Conservation (phyloP, 2,113 vertebrate species). For the Cyanoderma ruficeps region DNA sequence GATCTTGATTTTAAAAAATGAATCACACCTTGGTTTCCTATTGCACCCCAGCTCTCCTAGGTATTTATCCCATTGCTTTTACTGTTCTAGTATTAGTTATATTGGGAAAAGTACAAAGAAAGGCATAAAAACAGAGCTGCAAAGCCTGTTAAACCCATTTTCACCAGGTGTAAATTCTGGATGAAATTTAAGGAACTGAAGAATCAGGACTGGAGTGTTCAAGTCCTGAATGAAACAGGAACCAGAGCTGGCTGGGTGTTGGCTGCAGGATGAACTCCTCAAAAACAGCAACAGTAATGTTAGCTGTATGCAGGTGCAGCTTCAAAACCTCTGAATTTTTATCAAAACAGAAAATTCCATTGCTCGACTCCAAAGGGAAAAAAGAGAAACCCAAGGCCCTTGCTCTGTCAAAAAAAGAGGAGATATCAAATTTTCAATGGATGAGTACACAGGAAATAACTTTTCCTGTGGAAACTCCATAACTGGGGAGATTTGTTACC, state of each 20-base stretch:
- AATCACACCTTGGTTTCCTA: background rate
- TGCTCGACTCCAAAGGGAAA: background rate
- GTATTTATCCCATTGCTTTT: background rate
- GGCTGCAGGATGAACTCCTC: background rate
- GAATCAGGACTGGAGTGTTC: background rate
- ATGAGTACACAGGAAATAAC: background rate
- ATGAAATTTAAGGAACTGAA: background rate
- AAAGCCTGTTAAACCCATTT: background rate
- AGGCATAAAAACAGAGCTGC: background rate
- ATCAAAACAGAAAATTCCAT: background rate
- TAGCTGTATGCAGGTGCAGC: background rate
- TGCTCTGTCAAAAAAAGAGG: accelerated
- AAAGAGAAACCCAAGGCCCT: background rate
- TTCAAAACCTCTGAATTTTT: background rate
- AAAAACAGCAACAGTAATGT: background rate
- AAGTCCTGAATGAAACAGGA: slow-evolving; percentile 14
- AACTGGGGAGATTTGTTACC: background rate
- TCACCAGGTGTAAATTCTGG: background rate
- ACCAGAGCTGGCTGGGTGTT: background rate
- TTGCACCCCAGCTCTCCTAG: background rate
- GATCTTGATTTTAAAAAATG: background rate
- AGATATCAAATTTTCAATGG: background rate
- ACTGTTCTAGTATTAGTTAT: background rate
- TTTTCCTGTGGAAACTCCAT: background rate
- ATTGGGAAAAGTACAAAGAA: background rate